phyloP scores from a whole-genome alignment of 2,888 invertebrate genomes.

The Sepioteuthis lessoniana region DNA sequence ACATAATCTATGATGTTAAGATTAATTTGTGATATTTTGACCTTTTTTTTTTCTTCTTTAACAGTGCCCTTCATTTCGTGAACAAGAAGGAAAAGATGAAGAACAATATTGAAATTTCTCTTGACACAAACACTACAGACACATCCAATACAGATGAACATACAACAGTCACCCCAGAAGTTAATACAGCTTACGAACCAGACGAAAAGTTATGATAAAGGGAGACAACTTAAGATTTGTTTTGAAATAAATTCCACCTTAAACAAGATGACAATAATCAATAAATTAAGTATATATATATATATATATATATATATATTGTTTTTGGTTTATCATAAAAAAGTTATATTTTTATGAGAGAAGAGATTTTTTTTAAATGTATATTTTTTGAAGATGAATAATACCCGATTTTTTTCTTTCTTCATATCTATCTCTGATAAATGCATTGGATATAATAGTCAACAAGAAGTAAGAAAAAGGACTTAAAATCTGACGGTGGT shows the following conservation, averaged over 20 bases:
- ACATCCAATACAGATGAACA: neutral
- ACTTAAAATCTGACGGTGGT: too few relatives aligned
- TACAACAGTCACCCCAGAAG: neutral
- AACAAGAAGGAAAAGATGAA: neutral
- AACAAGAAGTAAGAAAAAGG: too few relatives aligned
- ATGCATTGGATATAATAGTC: too few relatives aligned
- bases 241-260: neutral
- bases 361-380: neutral
- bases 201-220: neutral
- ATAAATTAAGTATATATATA: too few relatives aligned
- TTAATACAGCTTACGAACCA: neutral
- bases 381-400: neutral
- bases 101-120: neutral
- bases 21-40: neutral
- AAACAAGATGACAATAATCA: too few relatives aligned
- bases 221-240: neutral
- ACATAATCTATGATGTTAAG: too few relatives aligned
- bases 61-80: constrained; percentile 35
- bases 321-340: neutral
- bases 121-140: neutral
- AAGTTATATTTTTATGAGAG: neutral
- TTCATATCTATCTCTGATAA: too few relatives aligned
- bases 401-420: too few relatives aligned
- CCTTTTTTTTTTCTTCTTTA: neutral
- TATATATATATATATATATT: too few relatives aligned